These are phyloP conservation scores for Falco cherrug DNA, from an alignment of 2,797 vertebrate genomes.

Conservation along the genomic window DNA sequence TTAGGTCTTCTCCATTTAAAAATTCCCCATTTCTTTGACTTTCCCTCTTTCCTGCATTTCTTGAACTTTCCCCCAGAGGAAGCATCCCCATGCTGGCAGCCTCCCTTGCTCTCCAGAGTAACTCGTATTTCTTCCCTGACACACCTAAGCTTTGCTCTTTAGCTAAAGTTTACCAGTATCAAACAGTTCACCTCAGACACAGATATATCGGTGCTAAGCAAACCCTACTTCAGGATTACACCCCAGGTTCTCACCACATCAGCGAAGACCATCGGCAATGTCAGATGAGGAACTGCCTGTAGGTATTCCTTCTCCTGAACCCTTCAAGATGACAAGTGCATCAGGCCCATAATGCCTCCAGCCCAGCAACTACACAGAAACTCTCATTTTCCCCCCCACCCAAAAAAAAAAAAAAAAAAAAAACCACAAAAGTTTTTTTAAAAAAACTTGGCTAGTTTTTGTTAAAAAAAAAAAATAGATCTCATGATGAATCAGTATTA, in stretches of 20 bases:
- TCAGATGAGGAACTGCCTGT: background rate
- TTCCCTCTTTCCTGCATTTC: background rate
- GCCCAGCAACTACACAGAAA: background rate
- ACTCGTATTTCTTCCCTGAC: background rate
- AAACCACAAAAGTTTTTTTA: too few relatives aligned
- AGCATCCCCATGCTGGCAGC: background rate
- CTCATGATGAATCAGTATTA: background rate
- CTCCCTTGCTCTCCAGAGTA: too few relatives aligned
- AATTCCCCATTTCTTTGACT: background rate
- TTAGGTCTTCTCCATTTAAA: background rate
- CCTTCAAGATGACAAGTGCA: background rate
- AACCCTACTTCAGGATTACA: background rate
- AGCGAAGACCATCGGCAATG: background rate
- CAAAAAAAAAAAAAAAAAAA: background rate
- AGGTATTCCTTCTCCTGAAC: background rate
- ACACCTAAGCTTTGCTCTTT: background rate
- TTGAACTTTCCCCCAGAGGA: background rate
- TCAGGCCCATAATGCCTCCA: background rate
- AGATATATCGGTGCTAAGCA: rapidly evolving
- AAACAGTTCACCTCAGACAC: background rate
- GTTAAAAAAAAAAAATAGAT: background rate
- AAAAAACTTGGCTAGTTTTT: background rate
- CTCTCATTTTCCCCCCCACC: background rate
- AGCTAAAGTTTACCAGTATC: background rate
- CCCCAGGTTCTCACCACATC: background rate